These are phyloP conservation scores for Acheta domesticus DNA, from an alignment of 2,888 invertebrate species.

Conservation along the genomic window DNA sequence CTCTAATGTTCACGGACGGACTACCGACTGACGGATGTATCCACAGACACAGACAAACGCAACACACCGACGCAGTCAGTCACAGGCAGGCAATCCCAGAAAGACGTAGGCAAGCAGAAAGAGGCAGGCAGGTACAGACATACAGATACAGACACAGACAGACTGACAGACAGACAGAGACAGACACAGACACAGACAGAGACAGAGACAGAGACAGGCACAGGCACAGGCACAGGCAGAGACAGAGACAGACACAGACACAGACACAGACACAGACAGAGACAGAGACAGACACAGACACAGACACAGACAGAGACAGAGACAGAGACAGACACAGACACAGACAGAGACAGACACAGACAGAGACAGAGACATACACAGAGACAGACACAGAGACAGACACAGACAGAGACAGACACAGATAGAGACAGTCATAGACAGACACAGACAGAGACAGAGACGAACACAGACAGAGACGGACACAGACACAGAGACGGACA, in stretches of 20 bases:
- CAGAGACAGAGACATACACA: too few relatives aligned
- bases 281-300: background rate
- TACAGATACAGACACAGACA: background rate
- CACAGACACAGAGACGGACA: too few relatives aligned
- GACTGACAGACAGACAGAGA: background rate
- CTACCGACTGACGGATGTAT: background rate
- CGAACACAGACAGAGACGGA: too few relatives aligned
- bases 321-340: background rate
- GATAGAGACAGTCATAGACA: too few relatives aligned
- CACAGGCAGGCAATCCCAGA: background rate
- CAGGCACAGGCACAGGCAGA: slow-evolving; percentile 1
- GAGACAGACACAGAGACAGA: too few relatives aligned
- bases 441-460: too few relatives aligned
- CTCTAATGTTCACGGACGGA: too few relatives aligned
- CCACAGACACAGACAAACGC: background rate
- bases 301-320: background rate
- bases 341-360: too few relatives aligned
- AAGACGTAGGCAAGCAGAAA: background rate
- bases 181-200: background rate
- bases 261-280: background rate
- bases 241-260: background rate
- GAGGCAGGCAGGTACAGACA: background rate
- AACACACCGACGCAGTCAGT: background rate
- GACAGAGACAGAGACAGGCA: background rate
- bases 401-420: too few relatives aligned